Conservation (phyloP, 2,797 vertebrate genomes). For the Alca torda region DNA sequence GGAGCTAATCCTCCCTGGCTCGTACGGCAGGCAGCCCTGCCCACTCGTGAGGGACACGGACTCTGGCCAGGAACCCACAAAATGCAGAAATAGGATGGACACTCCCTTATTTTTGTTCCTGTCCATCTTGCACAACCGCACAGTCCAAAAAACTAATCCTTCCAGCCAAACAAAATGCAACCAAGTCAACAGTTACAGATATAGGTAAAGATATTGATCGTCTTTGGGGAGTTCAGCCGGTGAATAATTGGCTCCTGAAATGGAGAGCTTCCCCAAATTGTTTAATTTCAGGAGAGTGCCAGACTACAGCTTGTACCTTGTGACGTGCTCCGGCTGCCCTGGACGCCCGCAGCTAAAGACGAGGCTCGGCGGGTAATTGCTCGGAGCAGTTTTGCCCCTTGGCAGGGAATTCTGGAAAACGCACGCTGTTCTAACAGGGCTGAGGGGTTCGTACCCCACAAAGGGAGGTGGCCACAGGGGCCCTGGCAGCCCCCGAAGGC, state of each 20-base stretch:
- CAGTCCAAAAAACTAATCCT: neutral
- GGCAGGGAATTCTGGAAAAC: neutral
- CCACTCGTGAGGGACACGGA: accelerated
- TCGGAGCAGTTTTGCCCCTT: neutral
- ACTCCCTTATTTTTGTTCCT: neutral
- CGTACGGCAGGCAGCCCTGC: neutral
- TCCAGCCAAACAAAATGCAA: neutral
- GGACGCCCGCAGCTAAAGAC: neutral
- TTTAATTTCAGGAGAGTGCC: neutral
- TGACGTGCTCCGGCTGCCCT: accelerated
- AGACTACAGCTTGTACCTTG: accelerated
- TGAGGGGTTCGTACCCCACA: neutral
- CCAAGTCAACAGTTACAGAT: neutral
- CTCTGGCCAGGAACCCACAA: neutral
- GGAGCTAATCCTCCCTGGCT: neutral
- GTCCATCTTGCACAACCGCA: neutral
- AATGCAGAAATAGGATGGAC: neutral
- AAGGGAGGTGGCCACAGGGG: accelerated
- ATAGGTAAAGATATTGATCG: neutral
- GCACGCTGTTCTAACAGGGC: neutral
- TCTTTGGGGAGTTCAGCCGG: neutral
- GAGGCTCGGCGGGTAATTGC: neutral
- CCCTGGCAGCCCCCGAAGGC: accelerated
- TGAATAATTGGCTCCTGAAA: neutral
- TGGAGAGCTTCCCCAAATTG: neutral